These are phyloP conservation scores for Neomonachus schauinslandi DNA, from an alignment of 2,113 vertebrate species.

Conservation along the genomic window DNA sequence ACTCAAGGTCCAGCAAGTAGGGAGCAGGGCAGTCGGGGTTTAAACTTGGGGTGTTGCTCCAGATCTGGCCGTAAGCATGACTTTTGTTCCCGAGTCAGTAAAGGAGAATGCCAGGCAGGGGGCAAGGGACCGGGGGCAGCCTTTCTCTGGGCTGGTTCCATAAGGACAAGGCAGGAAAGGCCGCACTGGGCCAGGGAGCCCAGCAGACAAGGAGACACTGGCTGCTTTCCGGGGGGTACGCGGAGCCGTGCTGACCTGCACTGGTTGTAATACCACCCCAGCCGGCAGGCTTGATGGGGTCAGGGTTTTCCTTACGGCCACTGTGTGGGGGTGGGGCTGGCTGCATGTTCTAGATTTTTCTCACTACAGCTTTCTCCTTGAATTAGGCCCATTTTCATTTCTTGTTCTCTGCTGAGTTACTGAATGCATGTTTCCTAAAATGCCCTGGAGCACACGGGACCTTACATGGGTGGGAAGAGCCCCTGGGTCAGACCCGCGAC, in stretches of 20 bases:
- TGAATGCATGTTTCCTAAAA: background rate
- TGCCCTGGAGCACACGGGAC: background rate
- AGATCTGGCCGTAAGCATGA: too few species aligned
- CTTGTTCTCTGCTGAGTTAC: background rate
- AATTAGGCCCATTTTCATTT: background rate
- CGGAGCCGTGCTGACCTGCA: background rate
- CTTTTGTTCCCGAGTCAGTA: background rate
- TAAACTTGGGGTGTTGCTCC: background rate
- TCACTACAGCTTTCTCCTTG: background rate
- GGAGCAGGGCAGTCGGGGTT: background rate
- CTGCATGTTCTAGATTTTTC: background rate
- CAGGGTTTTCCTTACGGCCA: background rate
- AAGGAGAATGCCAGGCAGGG: background rate
- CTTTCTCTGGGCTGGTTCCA: background rate
- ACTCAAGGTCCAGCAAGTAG: background rate
- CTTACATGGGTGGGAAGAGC: accelerated
- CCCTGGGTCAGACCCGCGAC: background rate
- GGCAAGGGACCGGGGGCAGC: background rate
- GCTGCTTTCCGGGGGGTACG: background rate
- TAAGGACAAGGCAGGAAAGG: background rate
- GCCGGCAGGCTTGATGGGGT: too few species aligned
- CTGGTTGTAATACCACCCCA: background rate
- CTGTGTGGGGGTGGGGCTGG: background rate
- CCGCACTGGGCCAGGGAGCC: background rate
- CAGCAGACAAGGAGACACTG: background rate